phyloP scores from a whole-genome alignment of 2,113 vertebrate species.

The Hippocampus abdominalis region DNA sequence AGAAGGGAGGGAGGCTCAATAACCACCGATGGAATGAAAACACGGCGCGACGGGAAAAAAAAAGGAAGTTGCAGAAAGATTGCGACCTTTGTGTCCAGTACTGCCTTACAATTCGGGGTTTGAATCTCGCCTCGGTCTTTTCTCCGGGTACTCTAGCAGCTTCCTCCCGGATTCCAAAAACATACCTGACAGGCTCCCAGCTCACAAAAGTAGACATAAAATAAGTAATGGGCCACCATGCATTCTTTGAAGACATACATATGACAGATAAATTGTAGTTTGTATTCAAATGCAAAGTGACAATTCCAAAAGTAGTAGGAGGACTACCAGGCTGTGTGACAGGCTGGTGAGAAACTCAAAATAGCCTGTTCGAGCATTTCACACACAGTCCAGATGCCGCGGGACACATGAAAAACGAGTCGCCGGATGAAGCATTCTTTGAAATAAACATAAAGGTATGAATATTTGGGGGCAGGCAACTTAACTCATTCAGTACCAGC shows the following conservation, averaged over 20 bases:
- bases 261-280: background rate
- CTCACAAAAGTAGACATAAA: background rate
- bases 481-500: background rate
- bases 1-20: slow-evolving; percentile 7
- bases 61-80: slow-evolving; percentile 1
- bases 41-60: background rate
- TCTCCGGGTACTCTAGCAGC: too few species aligned
- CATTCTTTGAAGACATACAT: background rate
- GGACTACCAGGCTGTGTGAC: slow-evolving; percentile 13
- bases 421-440: background rate
- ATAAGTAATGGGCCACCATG: background rate
- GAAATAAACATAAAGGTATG: too few species aligned
- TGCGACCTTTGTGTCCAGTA: background rate
- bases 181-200: background rate
- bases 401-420: slow-evolving; percentile 11
- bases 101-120: background rate
- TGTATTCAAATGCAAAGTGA: background rate
- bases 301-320: background rate
- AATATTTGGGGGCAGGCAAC: background rate
- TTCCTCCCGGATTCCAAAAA: background rate
- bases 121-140: background rate
- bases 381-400: slow-evolving; percentile 42
- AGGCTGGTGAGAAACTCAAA: slow-evolving; percentile 40
- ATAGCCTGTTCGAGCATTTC: slow-evolving; percentile 51
- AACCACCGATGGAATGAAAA: slow-evolving; percentile 14